phyloP scores from a whole-genome alignment of 2,797 vertebrate species.

The Sebastes oblongus region DNA sequence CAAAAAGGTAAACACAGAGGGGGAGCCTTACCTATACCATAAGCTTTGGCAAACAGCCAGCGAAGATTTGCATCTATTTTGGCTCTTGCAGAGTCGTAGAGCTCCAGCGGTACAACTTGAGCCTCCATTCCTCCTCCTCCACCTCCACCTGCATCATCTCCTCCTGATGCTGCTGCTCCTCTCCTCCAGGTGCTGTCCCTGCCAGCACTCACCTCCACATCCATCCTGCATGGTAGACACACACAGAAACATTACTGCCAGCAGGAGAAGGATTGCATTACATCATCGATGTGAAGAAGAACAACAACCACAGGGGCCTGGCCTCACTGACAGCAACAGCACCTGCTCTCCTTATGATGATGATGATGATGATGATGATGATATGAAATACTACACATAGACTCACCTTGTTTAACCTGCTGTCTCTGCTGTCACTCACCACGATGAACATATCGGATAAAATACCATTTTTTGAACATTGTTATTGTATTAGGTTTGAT shows the following conservation, averaged over 20 bases:
- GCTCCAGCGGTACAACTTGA: conserved; percentile 85
- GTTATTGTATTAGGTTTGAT: neutral
- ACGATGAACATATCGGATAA: neutral
- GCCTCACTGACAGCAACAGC: conserved; percentile 34
- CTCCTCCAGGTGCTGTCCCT: conserved; percentile 87
- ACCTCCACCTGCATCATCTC: conserved; percentile 49
- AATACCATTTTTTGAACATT: neutral
- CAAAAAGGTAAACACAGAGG: neutral
- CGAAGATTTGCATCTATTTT: conserved; percentile 98
- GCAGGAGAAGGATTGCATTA: conserved; percentile 40
- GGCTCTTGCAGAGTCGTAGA: conserved; percentile 94
- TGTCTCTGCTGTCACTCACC: neutral
- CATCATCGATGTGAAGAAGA: conserved; percentile 60
- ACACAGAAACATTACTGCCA: neutral
- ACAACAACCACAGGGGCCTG: conserved; percentile 52
- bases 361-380: neutral
- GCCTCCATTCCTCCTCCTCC: conserved; percentile 78
- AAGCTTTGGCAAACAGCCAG: conserved; percentile 97
- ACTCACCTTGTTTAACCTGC: neutral
- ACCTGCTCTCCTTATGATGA: conserved; percentile 4
- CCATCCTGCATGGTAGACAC: conserved; percentile 81
- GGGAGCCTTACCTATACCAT: conserved; percentile 87
- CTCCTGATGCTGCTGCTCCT: conserved; percentile 76
- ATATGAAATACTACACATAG: neutral
- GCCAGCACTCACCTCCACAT: conserved; percentile 85